Base-by-base conservation (phyloP, 2,797 vertebrate genomes). In the Eulemur albifrons region DNA sequence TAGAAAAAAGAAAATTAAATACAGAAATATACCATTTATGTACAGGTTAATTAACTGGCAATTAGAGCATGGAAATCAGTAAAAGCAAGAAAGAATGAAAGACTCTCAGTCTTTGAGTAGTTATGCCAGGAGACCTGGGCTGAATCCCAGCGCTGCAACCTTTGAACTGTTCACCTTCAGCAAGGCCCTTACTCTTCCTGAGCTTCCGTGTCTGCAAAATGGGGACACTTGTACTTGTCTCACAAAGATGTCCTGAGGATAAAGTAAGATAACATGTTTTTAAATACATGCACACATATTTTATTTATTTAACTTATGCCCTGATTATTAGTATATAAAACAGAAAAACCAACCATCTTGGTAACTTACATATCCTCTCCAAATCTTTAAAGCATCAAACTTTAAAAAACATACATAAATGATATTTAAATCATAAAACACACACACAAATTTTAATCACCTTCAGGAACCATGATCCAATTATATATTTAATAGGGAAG, bases 381-480 rank as follows among this genome's bases (percentile, higher is more conserved):
- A 97, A 89, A 93, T 97, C 61, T 95, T 96, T 92, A 94, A 96
- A 96, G 83, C 93, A 54, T 43, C 77, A 93, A 92, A 96, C 73
- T 98, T 63, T 87, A 95, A 93, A 91, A 97, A 85, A 88, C 80
- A 97, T 86, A 96, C 88, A 91, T 43, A 75, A 84, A 90, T 88
- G 84, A 91, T 88, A 96, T 85, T 94, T 95, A 97, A 82, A 38
- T 97, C 93, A 95, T 93, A 94, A 83, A 88, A 92, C 30, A 96
- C 94, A 85, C 57, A 79, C 65, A 92, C 73, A 95, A 85, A 95
- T 76, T 94, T 95, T 93, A 97, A 95, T 97, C 83, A 96, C 91
- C 94, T 94, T 94, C 75, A 95, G 96, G 96, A 98, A 97, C 96
- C 94, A 97, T 95, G 75, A 97, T 91, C 95, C 95, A 81, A 94